Percentiles rank a stretch among this genome's conserved stretches.
These are phyloP conservation scores for Champsocephalus esox DNA, from an alignment of 2,797 vertebrate genomes.

Conservation along the genomic window DNA sequence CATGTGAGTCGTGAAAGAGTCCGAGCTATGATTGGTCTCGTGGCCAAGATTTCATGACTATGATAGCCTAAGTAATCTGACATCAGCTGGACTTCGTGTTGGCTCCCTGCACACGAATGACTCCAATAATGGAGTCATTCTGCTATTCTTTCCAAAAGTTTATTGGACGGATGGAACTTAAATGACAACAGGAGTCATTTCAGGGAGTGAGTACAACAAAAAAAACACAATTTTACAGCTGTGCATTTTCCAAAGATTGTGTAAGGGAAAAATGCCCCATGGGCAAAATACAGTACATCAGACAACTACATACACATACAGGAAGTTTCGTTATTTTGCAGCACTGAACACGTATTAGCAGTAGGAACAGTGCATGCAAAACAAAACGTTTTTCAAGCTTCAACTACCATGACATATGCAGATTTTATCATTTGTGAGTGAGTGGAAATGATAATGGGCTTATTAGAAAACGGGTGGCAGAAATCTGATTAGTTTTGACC, in stretches of 20 bases:
- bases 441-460: constrained; percentile 58
- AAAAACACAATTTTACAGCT: background rate
- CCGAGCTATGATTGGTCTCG: no score
- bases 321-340: constrained; percentile 28
- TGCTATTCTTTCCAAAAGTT: no score
- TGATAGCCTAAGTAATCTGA: no score
- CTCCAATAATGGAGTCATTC: no score
- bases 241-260: background rate
- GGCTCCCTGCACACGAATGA: no score
- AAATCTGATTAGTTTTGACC: constrained; percentile 74
- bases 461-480: constrained; percentile 67
- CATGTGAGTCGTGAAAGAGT: no score
- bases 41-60: no score
- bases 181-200: background rate
- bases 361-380: constrained; percentile 37
- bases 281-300: background rate
- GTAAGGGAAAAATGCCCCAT: background rate
- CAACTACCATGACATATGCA: constrained; percentile 44
- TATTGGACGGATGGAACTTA: background rate
- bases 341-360: constrained; percentile 43
- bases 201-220: background rate
- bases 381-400: constrained; percentile 41
- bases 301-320: background rate
- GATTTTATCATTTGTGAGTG: constrained; percentile 51
- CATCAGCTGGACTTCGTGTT: no score